Percentiles rank a stretch among this genome's conserved stretches.
phyloP scores from a whole-genome alignment of 2,797 vertebrate species.

The Tokudaia muenninki region DNA sequence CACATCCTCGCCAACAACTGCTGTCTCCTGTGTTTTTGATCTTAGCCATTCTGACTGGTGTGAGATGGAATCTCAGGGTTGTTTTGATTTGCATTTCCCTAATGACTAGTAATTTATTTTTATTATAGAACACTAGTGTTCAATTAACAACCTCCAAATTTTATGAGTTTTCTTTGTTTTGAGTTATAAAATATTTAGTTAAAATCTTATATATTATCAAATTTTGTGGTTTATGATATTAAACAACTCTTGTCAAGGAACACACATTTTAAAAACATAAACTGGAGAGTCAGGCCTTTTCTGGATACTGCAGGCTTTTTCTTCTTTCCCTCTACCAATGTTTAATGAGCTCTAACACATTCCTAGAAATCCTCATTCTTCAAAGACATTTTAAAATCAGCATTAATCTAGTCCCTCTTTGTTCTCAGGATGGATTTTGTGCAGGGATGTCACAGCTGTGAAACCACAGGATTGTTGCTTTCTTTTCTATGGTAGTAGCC shows the following conservation, averaged over 20 bases:
- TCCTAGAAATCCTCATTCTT: neutral
- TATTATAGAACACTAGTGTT: neutral
- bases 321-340: too few relatives aligned
- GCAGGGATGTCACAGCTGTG: neutral
- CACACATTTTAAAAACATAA: neutral
- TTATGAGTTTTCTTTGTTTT: neutral
- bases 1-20: too few relatives aligned
- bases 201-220: neutral
- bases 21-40: too few relatives aligned
- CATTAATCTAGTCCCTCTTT: neutral
- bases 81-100: too few relatives aligned
- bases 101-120: neutral
- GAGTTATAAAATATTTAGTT: neutral
- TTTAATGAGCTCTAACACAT: neutral
- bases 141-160: neutral
- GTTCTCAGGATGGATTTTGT: neutral
- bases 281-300: neutral
- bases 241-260: neutral
- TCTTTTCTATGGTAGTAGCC: neutral
- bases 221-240: neutral
- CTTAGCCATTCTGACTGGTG: too few relatives aligned
- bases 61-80: too few relatives aligned
- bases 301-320: too few relatives aligned
- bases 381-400: neutral
- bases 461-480: neutral